These are phyloP conservation scores for Neoitamus cyanurus DNA, from an alignment of 2,888 invertebrate species.

Conservation along the genomic window DNA sequence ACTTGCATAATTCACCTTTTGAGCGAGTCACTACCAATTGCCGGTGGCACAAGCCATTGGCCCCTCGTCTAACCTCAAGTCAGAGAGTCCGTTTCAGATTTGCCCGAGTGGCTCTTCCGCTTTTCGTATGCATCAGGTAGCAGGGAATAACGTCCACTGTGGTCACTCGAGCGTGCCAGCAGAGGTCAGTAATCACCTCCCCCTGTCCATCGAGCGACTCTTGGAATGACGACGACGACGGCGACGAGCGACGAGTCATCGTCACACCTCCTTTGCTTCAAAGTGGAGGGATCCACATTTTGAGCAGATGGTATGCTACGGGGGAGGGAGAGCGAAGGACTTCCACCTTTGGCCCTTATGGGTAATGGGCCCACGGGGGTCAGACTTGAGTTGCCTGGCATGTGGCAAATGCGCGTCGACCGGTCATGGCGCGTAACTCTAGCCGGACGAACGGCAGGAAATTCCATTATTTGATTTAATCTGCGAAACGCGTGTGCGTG, in stretches of 20 bases:
- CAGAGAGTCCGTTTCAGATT: background rate
- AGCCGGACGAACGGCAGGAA: slow-evolving; percentile 17
- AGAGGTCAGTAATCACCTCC: slow-evolving; percentile 25
- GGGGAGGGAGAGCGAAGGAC: background rate
- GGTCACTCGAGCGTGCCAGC: slow-evolving; percentile 12
- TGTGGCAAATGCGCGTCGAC: slow-evolving; percentile 28
- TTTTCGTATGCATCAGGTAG: slow-evolving; percentile 33
- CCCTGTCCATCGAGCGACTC: background rate
- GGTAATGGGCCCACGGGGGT: background rate
- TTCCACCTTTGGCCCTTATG: background rate
- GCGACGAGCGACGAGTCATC: background rate
- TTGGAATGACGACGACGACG: background rate
- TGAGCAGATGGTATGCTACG: background rate
- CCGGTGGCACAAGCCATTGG: background rate
- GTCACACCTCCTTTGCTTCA: slow-evolving; percentile 13
- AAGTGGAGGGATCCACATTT: background rate
- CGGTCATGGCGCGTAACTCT: slow-evolving; percentile 12
- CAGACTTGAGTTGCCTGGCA: background rate
- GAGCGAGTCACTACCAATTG: background rate
- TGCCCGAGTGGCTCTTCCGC: background rate
- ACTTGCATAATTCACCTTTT: background rate
- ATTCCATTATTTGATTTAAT: slow-evolving; percentile 42
- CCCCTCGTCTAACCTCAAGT: background rate
- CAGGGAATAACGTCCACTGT: background rate
- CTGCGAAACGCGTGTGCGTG: slow-evolving; percentile 25